Evolutionary conservation across 2,888 invertebrate genomes (phyloP), one percentile per base, ranked within the genome.

Genomic region (Adelphocoris suturalis): DNA sequence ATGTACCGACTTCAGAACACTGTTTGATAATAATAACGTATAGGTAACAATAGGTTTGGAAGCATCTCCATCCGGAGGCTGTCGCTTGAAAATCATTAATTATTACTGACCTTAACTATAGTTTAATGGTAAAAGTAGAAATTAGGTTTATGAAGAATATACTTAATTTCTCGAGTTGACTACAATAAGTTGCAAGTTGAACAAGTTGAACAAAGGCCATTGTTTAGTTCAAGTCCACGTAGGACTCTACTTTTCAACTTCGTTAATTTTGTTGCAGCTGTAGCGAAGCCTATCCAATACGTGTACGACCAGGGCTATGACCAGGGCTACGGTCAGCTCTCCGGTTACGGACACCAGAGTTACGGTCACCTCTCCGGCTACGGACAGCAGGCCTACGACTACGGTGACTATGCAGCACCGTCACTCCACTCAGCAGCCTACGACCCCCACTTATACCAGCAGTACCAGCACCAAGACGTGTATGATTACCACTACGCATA

Each of bases 401-500:
- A 86, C 86, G 86, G 37, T 23, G 86, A 86, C 14, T 75, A 86
- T 47, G 86, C 75, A 0, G 16, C 78, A 13, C 14, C 27, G 0
- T 61, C 85, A 0, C 85, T 85, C 61, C 85, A 61, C 85, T 52
- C 57, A n/a, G 85, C 61, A 1, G 27, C 61, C 37, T 86, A 86
- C 86, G 75, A 86, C 23, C 86, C 86, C n/a, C 86, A 86, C 16
- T n/a, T 86, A 23, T 68, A 68, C 13, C 52, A 52, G 52, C 52
- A 52, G 37, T 86, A 86, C 75, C 75, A 68, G n/a, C 75, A 86
- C 19, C 75, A 86, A 13, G 75, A 47, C 48, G 28, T 61, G 9
- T 86, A 86, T 52, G 86, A 86, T 48, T 86, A 86, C 75, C 86
- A 86, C 23, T 86, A 86, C 86, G 80, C 80, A 52, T 23, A 48